Percentiles rank a stretch among this genome's conserved stretches.
Evolutionary conservation across 2,797 vertebrate genomes (phyloP).

Genomic region (Ctenosaura bakeri): DNA sequence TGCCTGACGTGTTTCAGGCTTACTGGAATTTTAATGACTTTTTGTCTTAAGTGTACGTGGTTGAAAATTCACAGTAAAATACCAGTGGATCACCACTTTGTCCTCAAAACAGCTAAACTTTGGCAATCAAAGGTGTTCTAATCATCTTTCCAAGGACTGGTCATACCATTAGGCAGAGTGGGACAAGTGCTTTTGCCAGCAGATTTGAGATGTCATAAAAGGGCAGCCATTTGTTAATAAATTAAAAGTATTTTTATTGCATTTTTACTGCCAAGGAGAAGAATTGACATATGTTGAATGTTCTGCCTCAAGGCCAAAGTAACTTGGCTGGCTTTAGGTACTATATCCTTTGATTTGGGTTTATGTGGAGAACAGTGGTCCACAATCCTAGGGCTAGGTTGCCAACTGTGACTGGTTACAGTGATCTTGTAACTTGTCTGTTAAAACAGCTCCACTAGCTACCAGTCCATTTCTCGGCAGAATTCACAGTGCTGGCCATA

Average conservation of each 20-base stretch:
- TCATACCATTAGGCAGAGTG: neutral
- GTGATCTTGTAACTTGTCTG: no score
- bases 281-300: neutral
- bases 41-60: neutral
- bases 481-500: no score
- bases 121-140: neutral
- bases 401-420: no score
- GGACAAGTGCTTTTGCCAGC: no score
- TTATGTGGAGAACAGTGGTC: no score
- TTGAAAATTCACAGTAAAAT: neutral
- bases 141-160: neutral
- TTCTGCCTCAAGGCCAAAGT: neutral
- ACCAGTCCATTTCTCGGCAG: no score
- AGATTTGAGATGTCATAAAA: neutral
- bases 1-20: neutral
- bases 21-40: conserved; percentile 8
- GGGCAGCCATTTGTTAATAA: neutral
- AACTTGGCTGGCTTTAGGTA: neutral
- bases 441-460: no score
- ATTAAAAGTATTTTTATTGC: neutral
- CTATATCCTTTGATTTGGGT: neutral
- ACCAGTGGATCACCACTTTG: neutral
- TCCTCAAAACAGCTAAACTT: neutral
- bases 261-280: neutral
- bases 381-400: no score